Evolutionary conservation across 2,113 vertebrate genomes (phyloP).

Genomic region (Bujurquina vittata): DNA sequence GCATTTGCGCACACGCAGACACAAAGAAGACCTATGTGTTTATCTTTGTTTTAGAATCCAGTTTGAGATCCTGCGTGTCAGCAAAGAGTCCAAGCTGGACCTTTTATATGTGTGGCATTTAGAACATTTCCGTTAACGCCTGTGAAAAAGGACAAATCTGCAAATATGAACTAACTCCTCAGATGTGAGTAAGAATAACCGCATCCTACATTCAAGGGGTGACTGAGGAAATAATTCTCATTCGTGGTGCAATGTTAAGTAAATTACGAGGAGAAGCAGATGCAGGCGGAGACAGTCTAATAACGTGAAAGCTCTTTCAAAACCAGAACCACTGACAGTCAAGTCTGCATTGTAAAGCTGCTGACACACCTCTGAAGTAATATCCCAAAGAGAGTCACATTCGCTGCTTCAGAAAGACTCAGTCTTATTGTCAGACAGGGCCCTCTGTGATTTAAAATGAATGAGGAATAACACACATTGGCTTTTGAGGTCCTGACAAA

Average conservation of each 20-base stretch:
- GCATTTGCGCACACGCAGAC: constrained; percentile 30
- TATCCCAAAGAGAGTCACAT: constrained; percentile 13
- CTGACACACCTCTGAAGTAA: constrained; percentile 25
- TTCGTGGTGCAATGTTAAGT: constrained; percentile 8
- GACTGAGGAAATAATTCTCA: constrained; percentile 28
- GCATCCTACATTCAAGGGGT: constrained; percentile 54
- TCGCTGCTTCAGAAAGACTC: constrained; percentile 14
- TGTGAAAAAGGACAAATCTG: constrained; percentile 11
- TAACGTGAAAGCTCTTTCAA: constrained; percentile 19
- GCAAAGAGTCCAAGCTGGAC: constrained; percentile 18
- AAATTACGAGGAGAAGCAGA: constrained; percentile 9
- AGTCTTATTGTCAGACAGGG: not conserved
- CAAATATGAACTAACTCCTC: not conserved
- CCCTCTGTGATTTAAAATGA: constrained; percentile 7
- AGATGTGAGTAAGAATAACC: constrained; percentile 9
- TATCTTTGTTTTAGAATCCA: not conserved
- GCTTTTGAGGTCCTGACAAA: constrained; percentile 28
- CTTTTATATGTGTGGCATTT: not conserved
- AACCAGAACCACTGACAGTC: constrained; percentile 10
- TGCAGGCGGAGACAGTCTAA: constrained; percentile 30
- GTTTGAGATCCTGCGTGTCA: not conserved
- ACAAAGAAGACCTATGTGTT: not conserved
- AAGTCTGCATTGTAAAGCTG: constrained; percentile 30
- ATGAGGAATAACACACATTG: constrained; percentile 1
- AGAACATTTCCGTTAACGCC: not conserved